Evolutionary conservation across 2,888 invertebrate genomes (phyloP).

Genomic region (Hypena proboscidalis): DNA sequence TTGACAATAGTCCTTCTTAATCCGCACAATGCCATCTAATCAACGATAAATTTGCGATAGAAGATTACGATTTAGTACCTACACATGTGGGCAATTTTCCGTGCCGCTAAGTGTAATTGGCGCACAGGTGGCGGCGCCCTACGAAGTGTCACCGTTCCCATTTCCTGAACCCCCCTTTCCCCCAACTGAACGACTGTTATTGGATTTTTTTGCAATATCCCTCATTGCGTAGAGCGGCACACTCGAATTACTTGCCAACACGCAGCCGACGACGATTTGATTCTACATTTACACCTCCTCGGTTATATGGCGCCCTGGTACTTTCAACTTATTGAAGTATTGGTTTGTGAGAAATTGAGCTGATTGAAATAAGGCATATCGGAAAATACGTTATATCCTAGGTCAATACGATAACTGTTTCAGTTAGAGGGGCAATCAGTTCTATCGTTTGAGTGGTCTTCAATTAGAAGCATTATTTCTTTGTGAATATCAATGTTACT

Average conservation of each 20-base stretch:
- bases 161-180: slow-evolving; percentile 60
- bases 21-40: slow-evolving; percentile 8
- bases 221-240: slow-evolving; percentile 64
- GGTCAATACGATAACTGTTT: no score
- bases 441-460: no score
- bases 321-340: slow-evolving; percentile 14
- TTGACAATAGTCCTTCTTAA: background rate
- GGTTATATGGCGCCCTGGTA: slow-evolving; percentile 43
- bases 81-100: slow-evolving; percentile 43
- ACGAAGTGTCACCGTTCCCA: slow-evolving; percentile 71
- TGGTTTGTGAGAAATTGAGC: no score
- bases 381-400: no score
- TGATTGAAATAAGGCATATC: no score
- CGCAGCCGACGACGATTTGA: slow-evolving; percentile 44
- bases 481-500: no score
- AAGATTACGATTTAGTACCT: slow-evolving; percentile 40
- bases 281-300: slow-evolving; percentile 44
- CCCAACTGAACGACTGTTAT: slow-evolving; percentile 59
- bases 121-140: slow-evolving; percentile 60
- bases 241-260: slow-evolving; percentile 53
- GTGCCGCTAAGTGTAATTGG: slow-evolving; percentile 59
- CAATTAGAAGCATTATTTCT: no score
- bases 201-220: slow-evolving; percentile 76
- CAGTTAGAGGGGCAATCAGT: no score
- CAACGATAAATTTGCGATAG: slow-evolving; percentile 24